Conservation (phyloP, 2,113 vertebrate genomes). For the Apistogramma diplotaenia region DNA sequence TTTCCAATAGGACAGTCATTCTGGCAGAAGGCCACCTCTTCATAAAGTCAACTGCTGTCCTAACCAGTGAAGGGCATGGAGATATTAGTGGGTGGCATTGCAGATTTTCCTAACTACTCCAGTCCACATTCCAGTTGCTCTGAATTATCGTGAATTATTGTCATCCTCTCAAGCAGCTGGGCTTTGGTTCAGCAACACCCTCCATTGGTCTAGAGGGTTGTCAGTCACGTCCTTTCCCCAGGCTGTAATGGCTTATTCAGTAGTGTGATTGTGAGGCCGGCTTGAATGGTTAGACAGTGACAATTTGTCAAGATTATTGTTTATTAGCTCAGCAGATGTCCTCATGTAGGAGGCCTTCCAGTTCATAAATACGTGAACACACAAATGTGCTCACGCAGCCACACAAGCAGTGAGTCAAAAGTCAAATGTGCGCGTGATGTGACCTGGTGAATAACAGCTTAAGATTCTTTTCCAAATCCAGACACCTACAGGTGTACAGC, state of each 20-base stretch:
- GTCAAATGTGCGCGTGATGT: not conserved
- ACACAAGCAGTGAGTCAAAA: constrained; percentile 13
- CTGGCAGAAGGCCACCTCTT: constrained; percentile 23
- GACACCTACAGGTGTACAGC: constrained; percentile 2
- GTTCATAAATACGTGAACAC: constrained; percentile 31
- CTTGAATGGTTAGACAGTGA: constrained; percentile 68
- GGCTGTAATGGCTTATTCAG: constrained; percentile 68
- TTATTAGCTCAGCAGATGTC: constrained; percentile 80
- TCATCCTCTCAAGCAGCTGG: constrained; percentile 64
- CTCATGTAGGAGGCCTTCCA: constrained; percentile 61
- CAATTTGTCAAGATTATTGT: constrained; percentile 81
- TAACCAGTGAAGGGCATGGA: constrained; percentile 44
- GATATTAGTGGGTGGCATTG: constrained; percentile 41
- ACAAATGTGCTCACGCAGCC: constrained; percentile 2
- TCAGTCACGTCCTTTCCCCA: constrained; percentile 68
- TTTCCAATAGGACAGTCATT: constrained; percentile 5
- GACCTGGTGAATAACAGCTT: not conserved
- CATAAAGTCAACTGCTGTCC: constrained; percentile 19
- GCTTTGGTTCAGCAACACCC: constrained; percentile 47
- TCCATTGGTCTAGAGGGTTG: constrained; percentile 60
- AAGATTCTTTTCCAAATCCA: not conserved
- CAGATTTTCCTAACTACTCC: constrained; percentile 62
- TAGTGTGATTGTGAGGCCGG: constrained; percentile 59
- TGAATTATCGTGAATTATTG: constrained; percentile 70
- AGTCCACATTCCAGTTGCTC: constrained; percentile 64